A percentile compares a stretch with the other conserved stretches of the same genome.
Conservation (phyloP, 2,888 invertebrate genomes). For the Oconnorella tubifera region DNA sequence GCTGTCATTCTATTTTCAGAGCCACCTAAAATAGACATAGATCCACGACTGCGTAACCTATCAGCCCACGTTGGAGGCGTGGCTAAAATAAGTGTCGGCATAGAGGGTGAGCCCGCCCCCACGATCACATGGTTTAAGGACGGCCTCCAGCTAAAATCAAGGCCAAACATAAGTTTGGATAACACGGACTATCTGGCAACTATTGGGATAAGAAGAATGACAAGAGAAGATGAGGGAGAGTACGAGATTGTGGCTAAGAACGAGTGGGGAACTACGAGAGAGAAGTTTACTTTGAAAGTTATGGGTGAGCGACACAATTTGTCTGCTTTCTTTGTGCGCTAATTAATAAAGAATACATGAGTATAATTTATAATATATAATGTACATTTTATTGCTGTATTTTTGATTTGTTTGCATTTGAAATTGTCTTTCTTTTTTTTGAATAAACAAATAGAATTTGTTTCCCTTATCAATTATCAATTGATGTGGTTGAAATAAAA, state of each 20-base stretch:
- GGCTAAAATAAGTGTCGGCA: conserved; percentile 29
- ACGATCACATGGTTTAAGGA: conserved; percentile 33
- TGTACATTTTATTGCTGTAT: too few relatives aligned
- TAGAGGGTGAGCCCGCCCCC: conserved; percentile 36
- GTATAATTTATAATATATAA: too few relatives aligned
- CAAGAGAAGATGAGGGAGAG: conserved; percentile 34
- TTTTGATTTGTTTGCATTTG: background rate
- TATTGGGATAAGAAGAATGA: conserved; percentile 60
- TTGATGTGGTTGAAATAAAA: too few relatives aligned
- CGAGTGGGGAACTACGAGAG: conserved; percentile 32
- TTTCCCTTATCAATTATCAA: too few relatives aligned
- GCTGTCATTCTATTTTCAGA: conserved; percentile 27
- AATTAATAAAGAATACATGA: too few relatives aligned
- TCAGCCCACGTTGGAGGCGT: conserved; percentile 26
- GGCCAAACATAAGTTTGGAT: conserved; percentile 60
- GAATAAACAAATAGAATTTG: too few relatives aligned
- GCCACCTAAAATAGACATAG: conserved; percentile 33
- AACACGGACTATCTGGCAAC: conserved; percentile 59
- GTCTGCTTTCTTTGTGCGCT: too few relatives aligned
- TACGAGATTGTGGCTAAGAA: conserved; percentile 38
- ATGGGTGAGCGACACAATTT: conserved; percentile 34
- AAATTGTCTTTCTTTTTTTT: too few relatives aligned
- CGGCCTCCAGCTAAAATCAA: conserved; percentile 25
- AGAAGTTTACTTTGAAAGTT: conserved; percentile 31
- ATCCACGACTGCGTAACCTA: conserved; percentile 28